These are phyloP conservation scores for Dromiciops gliroides DNA, from an alignment of 2,113 vertebrate genomes.

Conservation along the genomic window DNA sequence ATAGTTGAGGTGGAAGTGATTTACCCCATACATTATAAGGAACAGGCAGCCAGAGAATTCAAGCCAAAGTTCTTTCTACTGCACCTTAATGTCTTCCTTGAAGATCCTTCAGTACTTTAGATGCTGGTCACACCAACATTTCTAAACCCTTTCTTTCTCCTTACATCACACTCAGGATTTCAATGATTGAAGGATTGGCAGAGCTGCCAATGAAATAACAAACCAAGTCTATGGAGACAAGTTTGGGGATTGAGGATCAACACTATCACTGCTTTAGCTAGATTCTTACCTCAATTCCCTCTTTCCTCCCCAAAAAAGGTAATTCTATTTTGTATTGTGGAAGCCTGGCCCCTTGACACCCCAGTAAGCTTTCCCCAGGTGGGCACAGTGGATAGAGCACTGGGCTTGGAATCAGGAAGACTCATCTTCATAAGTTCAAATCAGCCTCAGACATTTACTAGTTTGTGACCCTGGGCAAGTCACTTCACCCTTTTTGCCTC, in stretches of 20 bases:
- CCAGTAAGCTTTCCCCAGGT: neutral
- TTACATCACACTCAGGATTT: neutral
- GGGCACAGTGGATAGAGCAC: no score
- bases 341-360: neutral
- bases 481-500: no score
- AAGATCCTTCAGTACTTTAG: neutral
- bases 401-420: no score
- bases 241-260: neutral
- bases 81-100: neutral
- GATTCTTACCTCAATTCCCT: neutral
- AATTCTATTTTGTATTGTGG: no score
- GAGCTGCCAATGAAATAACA: neutral
- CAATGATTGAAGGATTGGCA: neutral
- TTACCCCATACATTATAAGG: no score
- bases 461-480: no score
- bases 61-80: neutral
- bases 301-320: neutral
- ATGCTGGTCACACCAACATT: neutral
- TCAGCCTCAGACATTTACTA: no score
- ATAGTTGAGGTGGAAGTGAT: neutral
- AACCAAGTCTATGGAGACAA: neutral
- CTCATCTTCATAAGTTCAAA: no score
- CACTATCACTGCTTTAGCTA: neutral
- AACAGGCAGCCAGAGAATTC: neutral
- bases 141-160: neutral